Percentiles rank a stretch among this genome's conserved stretches.
phyloP scores from a whole-genome alignment of 2,113 vertebrate species.

The Eclectus roratus region DNA sequence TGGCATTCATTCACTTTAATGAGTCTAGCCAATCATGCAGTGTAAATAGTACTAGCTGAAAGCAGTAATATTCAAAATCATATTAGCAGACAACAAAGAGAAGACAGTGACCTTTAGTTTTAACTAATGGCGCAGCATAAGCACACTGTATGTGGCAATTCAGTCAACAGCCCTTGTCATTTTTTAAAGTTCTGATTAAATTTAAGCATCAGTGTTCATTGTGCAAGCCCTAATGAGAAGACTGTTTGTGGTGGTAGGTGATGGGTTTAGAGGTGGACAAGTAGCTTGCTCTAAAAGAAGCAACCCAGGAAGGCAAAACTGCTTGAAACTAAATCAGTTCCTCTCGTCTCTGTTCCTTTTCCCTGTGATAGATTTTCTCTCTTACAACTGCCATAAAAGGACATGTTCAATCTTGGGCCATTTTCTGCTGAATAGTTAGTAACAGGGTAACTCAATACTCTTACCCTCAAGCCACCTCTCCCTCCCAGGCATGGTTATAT shows the following conservation, averaged over 20 bases:
- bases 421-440: background rate
- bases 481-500: background rate
- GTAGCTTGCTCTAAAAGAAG: background rate
- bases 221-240: conserved; percentile 71
- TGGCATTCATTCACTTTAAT: conserved; percentile 62
- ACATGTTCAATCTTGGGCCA: background rate
- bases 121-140: conserved; percentile 70
- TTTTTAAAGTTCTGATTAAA: conserved; percentile 76
- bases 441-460: background rate
- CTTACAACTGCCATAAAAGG: conserved; percentile 4
- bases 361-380: conserved; percentile 12
- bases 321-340: background rate
- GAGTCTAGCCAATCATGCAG: conserved; percentile 57
- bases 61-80: conserved; percentile 55
- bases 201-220: conserved; percentile 71
- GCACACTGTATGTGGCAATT: conserved; percentile 8
- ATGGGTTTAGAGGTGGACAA: conserved; percentile 34
- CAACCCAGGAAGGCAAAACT: background rate
- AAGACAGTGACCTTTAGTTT: conserved; percentile 82
- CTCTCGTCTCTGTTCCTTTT: background rate
- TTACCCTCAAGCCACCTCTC: background rate
- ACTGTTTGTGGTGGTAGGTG: conserved; percentile 52
- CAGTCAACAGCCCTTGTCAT: conserved; percentile 18
- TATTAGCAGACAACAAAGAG: conserved; percentile 67
- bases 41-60: conserved; percentile 42